Evolutionary conservation across 2,113 vertebrate genomes (phyloP).

Genomic region (Cephalopterus ornatus): DNA sequence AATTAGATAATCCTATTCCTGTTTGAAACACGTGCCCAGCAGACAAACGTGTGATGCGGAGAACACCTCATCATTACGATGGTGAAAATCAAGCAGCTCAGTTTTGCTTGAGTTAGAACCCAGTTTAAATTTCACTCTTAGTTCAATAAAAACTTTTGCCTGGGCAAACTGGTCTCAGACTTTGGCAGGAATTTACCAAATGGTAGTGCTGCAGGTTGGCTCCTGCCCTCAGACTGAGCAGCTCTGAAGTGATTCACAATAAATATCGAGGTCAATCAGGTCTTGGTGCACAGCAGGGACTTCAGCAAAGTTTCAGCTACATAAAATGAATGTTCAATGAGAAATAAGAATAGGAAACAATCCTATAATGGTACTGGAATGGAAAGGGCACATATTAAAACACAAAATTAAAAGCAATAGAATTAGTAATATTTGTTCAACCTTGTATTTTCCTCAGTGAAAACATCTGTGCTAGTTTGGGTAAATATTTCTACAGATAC

Average conservation of each 20-base stretch:
- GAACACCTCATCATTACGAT: fast-evolving
- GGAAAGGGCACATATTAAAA: neutral
- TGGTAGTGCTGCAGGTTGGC: neutral
- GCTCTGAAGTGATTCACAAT: neutral
- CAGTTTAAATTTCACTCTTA: neutral
- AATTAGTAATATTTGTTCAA: neutral
- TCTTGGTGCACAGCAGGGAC: neutral
- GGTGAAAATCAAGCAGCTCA: neutral
- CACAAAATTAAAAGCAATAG: neutral
- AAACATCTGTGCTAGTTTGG: neutral
- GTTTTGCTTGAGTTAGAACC: neutral
- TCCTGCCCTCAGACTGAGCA: neutral
- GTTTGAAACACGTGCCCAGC: neutral
- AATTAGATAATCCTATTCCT: neutral
- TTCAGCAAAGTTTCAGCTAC: neutral
- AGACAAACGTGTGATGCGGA: fast-evolving
- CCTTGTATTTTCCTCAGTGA: neutral
- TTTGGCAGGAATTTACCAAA: neutral
- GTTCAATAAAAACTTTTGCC: neutral
- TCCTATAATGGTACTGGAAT: neutral
- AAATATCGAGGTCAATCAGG: fast-evolving
- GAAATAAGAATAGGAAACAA: neutral
- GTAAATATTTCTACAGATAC: neutral
- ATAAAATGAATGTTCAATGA: neutral
- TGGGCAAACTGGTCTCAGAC: neutral